Evolutionary conservation across 2,888 invertebrate species (phyloP).

Genomic region (Didymodactylos carnosus): DNA sequence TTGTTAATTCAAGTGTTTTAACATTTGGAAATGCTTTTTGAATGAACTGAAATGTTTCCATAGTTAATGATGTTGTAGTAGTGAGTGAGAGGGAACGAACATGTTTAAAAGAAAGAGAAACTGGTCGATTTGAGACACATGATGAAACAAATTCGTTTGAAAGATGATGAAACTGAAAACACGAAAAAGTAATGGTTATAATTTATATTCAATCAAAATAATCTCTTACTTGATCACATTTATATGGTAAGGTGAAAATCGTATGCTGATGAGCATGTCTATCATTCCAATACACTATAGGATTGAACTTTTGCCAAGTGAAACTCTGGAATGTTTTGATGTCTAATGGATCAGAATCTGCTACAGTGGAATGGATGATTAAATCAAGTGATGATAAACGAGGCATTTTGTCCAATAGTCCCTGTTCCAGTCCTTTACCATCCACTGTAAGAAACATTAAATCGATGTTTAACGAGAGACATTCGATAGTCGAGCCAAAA

Average conservation of each 20-base stretch:
- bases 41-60: neutral
- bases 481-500: neutral
- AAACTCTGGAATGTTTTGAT: neutral
- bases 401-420: neutral
- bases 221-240: neutral
- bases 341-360: neutral
- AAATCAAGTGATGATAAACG: neutral
- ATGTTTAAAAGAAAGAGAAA: neutral
- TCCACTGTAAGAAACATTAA: neutral
- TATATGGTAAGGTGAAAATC: neutral
- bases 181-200: neutral
- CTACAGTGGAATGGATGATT: neutral
- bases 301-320: neutral
- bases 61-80: neutral
- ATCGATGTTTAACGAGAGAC: neutral
- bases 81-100: neutral
- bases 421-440: neutral
- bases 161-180: neutral
- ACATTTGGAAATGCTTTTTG: neutral
- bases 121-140: neutral
- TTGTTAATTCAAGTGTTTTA: neutral
- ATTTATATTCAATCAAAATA: neutral
- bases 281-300: neutral
- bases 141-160: neutral
- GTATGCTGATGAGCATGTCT: neutral